A percentile compares a stretch with the other conserved stretches of the same genome.
These are phyloP conservation scores for Oxystoma pomonae DNA, from an alignment of 2,888 invertebrate species.

Conservation along the genomic window DNA sequence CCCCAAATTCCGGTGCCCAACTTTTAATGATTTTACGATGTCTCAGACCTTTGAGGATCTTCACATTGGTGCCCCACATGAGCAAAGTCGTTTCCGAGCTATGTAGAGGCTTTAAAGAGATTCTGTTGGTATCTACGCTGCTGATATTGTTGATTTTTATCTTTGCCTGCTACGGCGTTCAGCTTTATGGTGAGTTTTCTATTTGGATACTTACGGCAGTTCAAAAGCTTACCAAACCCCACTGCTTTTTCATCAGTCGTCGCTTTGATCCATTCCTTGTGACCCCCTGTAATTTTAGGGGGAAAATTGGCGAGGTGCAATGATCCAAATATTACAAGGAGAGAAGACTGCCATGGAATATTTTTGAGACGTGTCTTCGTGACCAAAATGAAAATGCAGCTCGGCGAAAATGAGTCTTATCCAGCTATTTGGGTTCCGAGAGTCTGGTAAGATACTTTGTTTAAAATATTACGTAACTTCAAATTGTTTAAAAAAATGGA, in stretches of 20 bases:
- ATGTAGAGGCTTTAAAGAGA: constrained; percentile 98
- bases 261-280: too few relatives aligned
- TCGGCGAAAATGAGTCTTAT: constrained; percentile 79
- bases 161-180: constrained; percentile 98
- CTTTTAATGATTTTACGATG: constrained; percentile 95
- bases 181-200: constrained; percentile 75
- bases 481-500: neutral
- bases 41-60: constrained; percentile 92
- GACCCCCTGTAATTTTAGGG: constrained; percentile 11
- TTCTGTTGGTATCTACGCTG: constrained; percentile 91
- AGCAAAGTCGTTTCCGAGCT: constrained; percentile 98
- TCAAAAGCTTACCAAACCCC: neutral
- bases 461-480: neutral
- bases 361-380: constrained; percentile 95
- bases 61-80: constrained; percentile 98
- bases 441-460: constrained; percentile 70
- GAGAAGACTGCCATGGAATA: constrained; percentile 90
- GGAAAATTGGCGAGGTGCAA: constrained; percentile 95
- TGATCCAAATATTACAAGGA: constrained; percentile 78
- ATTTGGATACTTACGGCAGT: too few relatives aligned
- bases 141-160: constrained; percentile 97
- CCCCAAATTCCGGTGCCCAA: constrained; percentile 91
- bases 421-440: constrained; percentile 94
- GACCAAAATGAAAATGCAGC: constrained; percentile 93
- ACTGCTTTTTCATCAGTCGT: too few relatives aligned